phyloP scores from a whole-genome alignment of 2,113 vertebrate genomes.

The Oncorhynchus mykiss region DNA sequence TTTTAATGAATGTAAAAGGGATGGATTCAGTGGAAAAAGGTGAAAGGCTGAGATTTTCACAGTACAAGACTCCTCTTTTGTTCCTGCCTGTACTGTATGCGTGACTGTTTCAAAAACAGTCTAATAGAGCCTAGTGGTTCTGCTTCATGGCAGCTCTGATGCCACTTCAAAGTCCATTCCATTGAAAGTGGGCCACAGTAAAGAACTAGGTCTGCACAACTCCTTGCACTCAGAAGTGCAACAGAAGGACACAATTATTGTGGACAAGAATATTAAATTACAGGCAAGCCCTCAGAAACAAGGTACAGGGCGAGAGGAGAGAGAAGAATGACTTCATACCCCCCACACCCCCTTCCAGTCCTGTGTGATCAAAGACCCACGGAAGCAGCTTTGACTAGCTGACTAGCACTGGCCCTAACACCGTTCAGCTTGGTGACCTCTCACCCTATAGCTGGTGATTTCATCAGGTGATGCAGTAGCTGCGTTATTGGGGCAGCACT shows the following conservation, averaged over 20 bases:
- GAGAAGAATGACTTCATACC: conserved; percentile 41
- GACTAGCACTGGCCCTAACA: too few species aligned
- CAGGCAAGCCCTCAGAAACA: conserved; percentile 55
- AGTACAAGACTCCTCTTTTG: too few species aligned
- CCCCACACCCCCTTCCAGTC: conserved; percentile 22
- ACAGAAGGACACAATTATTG: neutral
- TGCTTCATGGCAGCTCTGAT: too few species aligned
- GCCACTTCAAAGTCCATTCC: too few species aligned
- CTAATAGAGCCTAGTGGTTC: too few species aligned
- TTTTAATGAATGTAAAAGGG: too few species aligned
- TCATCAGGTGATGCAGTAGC: conserved; percentile 21
- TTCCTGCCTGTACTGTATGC: too few species aligned
- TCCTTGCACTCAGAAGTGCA: neutral
- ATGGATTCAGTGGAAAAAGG: too few species aligned
- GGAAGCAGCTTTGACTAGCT: neutral
- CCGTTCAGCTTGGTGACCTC: too few species aligned
- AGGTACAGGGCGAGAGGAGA: conserved; percentile 13
- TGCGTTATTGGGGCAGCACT: conserved; percentile 1
- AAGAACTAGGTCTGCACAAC: neutral
- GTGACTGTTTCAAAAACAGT: too few species aligned
- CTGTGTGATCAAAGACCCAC: neutral
- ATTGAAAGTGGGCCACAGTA: too few species aligned
- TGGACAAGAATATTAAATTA: conserved; percentile 38
- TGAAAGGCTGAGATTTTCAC: too few species aligned
- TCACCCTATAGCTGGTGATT: neutral